phyloP scores from a whole-genome alignment of 2,888 invertebrate species.

The Clistopyga incitator region DNA sequence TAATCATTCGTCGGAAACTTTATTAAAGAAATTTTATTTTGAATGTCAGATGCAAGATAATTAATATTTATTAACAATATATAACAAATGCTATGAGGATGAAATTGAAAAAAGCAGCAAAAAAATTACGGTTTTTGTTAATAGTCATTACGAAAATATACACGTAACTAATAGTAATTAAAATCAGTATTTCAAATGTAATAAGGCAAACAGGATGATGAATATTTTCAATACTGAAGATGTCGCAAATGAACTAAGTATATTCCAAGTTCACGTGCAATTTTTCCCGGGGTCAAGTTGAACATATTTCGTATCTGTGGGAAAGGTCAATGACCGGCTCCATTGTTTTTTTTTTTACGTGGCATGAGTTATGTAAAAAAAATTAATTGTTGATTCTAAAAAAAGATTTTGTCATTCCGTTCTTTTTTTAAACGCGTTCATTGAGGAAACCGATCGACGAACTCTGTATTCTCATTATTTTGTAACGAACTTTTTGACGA shows the following conservation, averaged over 20 bases:
- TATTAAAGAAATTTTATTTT: too few species aligned
- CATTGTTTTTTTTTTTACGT: slow-evolving; percentile 40
- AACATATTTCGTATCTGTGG: slow-evolving; percentile 35
- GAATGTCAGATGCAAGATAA: too few species aligned
- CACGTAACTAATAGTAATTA: too few species aligned
- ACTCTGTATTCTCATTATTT: slow-evolving; percentile 65
- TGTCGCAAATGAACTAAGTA: neutral
- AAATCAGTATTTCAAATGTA: neutral
- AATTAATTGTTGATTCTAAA: slow-evolving; percentile 48
- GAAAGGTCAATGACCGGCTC: slow-evolving; percentile 61
- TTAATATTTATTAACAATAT: too few species aligned
- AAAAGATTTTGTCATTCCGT: slow-evolving; percentile 25
- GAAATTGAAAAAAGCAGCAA: too few species aligned
- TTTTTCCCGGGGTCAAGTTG: neutral
- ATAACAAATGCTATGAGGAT: too few species aligned
- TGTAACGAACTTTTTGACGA: slow-evolving; percentile 45
- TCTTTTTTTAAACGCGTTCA: neutral
- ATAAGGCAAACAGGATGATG: neutral
- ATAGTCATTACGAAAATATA: too few species aligned
- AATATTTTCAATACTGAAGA: neutral
- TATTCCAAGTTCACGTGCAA: neutral
- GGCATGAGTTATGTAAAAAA: slow-evolving; percentile 32
- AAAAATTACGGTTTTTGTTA: too few species aligned
- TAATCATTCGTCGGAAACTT: too few species aligned
- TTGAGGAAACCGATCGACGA: slow-evolving; percentile 38